Evolutionary conservation across 2,888 invertebrate genomes (phyloP).

Genomic region (Amphiduros pacificus): DNA sequence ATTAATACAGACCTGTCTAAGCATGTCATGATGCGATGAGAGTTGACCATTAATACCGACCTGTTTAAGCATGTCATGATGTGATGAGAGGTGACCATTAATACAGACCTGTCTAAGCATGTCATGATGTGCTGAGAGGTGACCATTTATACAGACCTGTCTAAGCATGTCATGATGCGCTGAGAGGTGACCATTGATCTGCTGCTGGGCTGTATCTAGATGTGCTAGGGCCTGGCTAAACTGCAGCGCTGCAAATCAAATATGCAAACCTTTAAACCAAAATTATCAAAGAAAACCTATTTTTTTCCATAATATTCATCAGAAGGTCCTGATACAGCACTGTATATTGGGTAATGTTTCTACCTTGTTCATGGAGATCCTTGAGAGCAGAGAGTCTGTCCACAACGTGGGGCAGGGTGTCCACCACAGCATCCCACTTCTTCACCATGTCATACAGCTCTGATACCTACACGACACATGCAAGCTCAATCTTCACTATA

Average conservation of each 20-base stretch:
- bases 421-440: slow-evolving; percentile 79
- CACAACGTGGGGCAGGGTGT: slow-evolving; percentile 77
- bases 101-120: too few relatives aligned
- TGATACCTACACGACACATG: slow-evolving; percentile 69
- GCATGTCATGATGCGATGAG: too few relatives aligned
- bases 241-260: slow-evolving; percentile 73
- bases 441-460: slow-evolving; percentile 86
- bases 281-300: not conserved
- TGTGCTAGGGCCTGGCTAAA: slow-evolving; percentile 83
- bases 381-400: slow-evolving; percentile 85
- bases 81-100: too few relatives aligned
- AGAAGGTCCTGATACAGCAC: too few relatives aligned
- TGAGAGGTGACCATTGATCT: slow-evolving; percentile 43
- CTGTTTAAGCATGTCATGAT: too few relatives aligned
- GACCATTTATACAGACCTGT: slow-evolving; percentile 37
- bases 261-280: not conserved
- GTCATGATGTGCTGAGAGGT: not conserved
- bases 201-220: slow-evolving; percentile 58
- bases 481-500: too few relatives aligned
- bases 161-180: slow-evolving; percentile 53
- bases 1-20: too few relatives aligned
- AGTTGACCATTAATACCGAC: too few relatives aligned
- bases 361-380: slow-evolving; percentile 87
- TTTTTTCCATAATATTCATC: not conserved
- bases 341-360: not conserved